Base-by-base conservation (phyloP, 2,888 invertebrate species). In the Lepidochitona cinerea region DNA sequence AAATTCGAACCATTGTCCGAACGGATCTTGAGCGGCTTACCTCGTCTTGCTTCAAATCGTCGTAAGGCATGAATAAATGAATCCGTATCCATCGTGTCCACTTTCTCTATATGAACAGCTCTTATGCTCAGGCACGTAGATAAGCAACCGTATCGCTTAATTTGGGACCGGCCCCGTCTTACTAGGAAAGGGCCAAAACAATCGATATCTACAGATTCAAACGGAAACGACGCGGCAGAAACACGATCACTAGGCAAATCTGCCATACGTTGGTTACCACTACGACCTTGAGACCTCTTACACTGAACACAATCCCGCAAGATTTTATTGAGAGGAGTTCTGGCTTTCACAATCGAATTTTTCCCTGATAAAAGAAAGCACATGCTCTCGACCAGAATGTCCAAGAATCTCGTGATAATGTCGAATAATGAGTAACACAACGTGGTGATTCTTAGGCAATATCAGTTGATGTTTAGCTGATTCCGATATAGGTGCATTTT, bases 1-100 rank as follows among this genome's bases (percentile, higher is more conserved):
- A 72, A 71, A 35, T 74, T 72, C n/a, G 71, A 72, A 26, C 74
- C 71, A 41, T 72, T 74, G 67, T 74, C 74, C 7, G 67, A 66
- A 29, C 74, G 18, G 9, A 66, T 59, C 37, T 37, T 66, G 4
- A 33, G 18, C 5, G 35, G 71, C 14, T n/a, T 12, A 26, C 74
- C 73, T 33, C 70, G n/a, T 29, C 73, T 37, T 18, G 41, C n/a
- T 4, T 23, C 37, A 37, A 72, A 74, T 14, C 67, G 12, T 23
- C 18, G 9, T n/a, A 74, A 23, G 33, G 26, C 74, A 52, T 52
- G 23, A 14, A 74, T 66, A 36, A 75, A 75, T 12, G 49, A 49
- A 35, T 73, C 73, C 7, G 68, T 74, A 32, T 37, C 26, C n/a
- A 75, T 32, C 12, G 65, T 49, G 32, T 69, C 29, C 9, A 53